Percentiles rank a stretch among this genome's conserved stretches.
Evolutionary conservation across 2,888 invertebrate genomes (phyloP).

Genomic region (Morpho achilles): DNA sequence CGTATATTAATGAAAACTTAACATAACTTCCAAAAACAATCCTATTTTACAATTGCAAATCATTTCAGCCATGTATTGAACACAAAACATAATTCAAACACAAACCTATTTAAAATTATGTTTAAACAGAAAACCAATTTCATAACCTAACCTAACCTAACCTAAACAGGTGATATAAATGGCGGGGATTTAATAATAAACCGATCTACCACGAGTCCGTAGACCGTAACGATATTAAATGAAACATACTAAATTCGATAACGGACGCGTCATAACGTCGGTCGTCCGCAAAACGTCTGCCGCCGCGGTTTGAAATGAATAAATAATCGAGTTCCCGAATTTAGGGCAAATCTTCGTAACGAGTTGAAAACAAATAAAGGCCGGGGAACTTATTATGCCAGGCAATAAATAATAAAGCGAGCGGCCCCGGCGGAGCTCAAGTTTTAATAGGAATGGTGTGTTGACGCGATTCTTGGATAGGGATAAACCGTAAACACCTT

Average conservation of each 20-base stretch:
- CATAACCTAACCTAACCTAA: too few relatives aligned
- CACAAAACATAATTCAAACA: too few relatives aligned
- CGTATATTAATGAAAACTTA: too few relatives aligned
- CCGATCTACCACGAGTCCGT: too few relatives aligned
- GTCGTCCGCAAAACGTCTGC: constrained; percentile 22
- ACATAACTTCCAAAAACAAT: too few relatives aligned
- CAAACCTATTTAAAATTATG: too few relatives aligned
- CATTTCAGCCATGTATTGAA: too few relatives aligned
- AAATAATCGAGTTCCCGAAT: constrained; percentile 69
- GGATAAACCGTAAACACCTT: constrained; percentile 16
- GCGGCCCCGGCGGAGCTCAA: constrained; percentile 45
- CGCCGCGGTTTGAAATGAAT: constrained; percentile 54
- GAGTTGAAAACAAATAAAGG: constrained; percentile 74
- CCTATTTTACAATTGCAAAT: too few relatives aligned
- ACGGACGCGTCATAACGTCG: constrained; percentile 20
- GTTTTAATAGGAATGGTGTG: constrained; percentile 47
- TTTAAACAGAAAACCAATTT: too few relatives aligned
- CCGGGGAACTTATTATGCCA: constrained; percentile 58
- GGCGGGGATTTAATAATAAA: too few relatives aligned
- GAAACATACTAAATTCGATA: constrained; percentile 18
- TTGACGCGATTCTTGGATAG: constrained; percentile 18
- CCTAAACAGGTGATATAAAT: too few relatives aligned
- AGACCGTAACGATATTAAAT: constrained; percentile 3
- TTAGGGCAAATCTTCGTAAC: constrained; percentile 70
- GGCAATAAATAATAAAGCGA: constrained; percentile 74